Evolutionary conservation across 2,797 vertebrate genomes (phyloP).

Genomic region (Coregonus sp.): DNA sequence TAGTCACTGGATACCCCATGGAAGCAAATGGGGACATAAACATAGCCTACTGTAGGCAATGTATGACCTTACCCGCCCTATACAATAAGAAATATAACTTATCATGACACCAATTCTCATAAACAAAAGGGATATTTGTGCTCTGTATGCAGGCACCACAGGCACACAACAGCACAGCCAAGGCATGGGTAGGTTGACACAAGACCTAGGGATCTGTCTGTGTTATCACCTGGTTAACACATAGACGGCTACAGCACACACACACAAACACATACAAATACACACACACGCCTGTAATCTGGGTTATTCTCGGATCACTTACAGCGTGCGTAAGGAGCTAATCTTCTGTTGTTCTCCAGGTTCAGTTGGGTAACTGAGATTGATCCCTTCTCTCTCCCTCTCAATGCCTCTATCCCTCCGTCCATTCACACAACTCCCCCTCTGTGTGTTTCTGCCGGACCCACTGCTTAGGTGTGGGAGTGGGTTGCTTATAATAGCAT

Average conservation of each 20-base stretch:
- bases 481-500: constrained; percentile 75
- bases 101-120: not conserved
- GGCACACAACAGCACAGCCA: not conserved
- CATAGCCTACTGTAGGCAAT: constrained; percentile 26
- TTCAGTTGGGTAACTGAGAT: constrained; percentile 63
- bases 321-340: constrained; percentile 64
- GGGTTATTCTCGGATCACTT: constrained; percentile 76
- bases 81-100: constrained; percentile 32
- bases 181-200: constrained; percentile 27
- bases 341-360: constrained; percentile 67
- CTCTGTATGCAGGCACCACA: not conserved
- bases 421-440: constrained; percentile 62
- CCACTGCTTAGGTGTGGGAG: constrained; percentile 43
- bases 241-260: constrained; percentile 23
- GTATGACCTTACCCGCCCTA: constrained; percentile 36
- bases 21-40: constrained; percentile 32
- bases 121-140: not conserved
- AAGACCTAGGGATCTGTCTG: constrained; percentile 22
- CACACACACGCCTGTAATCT: constrained; percentile 65
- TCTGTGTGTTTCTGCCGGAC: constrained; percentile 36
- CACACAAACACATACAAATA: constrained; percentile 35
- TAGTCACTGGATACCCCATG: constrained; percentile 61
- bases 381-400: constrained; percentile 53
- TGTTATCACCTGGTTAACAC: constrained; percentile 34
- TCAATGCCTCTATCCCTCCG: constrained; percentile 19